Evolutionary conservation across 2,113 vertebrate genomes (phyloP), one percentile per base, ranked within the genome.

Genomic region (Origma solitaria): DNA sequence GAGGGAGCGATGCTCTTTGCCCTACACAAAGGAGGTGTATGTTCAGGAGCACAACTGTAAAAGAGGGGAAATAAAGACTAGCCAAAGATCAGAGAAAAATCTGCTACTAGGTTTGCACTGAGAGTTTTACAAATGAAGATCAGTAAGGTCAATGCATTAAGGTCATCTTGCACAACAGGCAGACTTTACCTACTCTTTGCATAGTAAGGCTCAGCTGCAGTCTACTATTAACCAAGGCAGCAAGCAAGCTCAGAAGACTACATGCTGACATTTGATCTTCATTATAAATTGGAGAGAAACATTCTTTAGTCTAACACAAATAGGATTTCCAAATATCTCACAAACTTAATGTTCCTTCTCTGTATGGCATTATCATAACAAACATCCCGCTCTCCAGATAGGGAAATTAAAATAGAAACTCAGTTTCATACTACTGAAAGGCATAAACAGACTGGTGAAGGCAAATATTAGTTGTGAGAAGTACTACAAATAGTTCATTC

Each of bases 381-480:
- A 88, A 57, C 23, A 69, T 57, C 40, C n/a, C 61, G 60, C 30
- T 94, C 58, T 70, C 73, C 45, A 65, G 11, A 62, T 11, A 88
- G 30, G 78, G 49, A 95, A 86, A 92, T 81, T 33, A 78, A 88
- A 92, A 64, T 54, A 69, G 30, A 94, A 91, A 95, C 65, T 91
- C 78, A 69, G 33, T 82, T 92, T 94, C 71, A 42, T 70, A 33
- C n/a, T 86, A 70, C 35, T 71, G 58, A 58, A 87, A 77, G 62
- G 37, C 75, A 94, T 51, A 70, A 90, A 51, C 80, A 95, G 88
- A 89, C 68, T 31, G 20, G 6, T 28, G 86, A 95, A 37, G 38
- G 88, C 88, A 97, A 97, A 94, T 80, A 94, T 44, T 13, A 83
- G 18, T 49, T 37, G 54, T 40, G 24, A 88, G 79, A 88, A 91